Evolutionary conservation across 1,140 invertebrate species (phyloP), one percentile per base, ranked within the genome.

Genomic region (Drosophila gunungcola): DNA sequence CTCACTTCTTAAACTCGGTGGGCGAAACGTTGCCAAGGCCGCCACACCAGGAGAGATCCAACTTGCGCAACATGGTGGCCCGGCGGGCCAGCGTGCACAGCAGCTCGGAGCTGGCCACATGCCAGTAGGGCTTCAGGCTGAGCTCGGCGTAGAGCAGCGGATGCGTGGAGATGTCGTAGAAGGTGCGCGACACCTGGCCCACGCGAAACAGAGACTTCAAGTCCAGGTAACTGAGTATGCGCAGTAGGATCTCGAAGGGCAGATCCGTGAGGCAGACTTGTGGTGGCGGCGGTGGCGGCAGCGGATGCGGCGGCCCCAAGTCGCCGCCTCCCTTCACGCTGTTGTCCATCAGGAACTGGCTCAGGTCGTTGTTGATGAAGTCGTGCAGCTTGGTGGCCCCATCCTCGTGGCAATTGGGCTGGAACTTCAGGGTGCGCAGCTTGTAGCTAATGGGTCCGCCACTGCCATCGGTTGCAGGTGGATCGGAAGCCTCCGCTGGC

Each of bases 41-140:
- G n/a, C 96, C 96, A 92, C 97, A 97, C 97, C 97, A 98, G 0
- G 97, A 97, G 1, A 98, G 91, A 93, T 98, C 97, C 11, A 98
- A 82, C 91, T 95, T 95, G 78, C 96, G 95, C 12, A 98, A 92
- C 90, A 95, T 95, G 68, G 94, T 94, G 91, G 96, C 96, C 62
- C 95, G 78, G 81, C 78, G 73, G 4, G 86, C 90, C 56, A 92
- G 61, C 0, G 91, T 91, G 27, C 81, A 88, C 6, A 92, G 36
- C 5, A 92, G 57, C 41, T 90, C 85, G 3, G 94, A 92, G 76
- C 94, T 92, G 42, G 96, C 93, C 73, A 95, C 93, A 78, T 95
- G 91, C 95, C 95, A 96, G 80, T 95, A 95, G 0, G 95, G 94
- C 90, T 96, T 95, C 21, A 98, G 93, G 93, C 96, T 97, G 4